Base-by-base conservation (phyloP, 2,797 vertebrate genomes). In the Salarias fasciatus region DNA sequence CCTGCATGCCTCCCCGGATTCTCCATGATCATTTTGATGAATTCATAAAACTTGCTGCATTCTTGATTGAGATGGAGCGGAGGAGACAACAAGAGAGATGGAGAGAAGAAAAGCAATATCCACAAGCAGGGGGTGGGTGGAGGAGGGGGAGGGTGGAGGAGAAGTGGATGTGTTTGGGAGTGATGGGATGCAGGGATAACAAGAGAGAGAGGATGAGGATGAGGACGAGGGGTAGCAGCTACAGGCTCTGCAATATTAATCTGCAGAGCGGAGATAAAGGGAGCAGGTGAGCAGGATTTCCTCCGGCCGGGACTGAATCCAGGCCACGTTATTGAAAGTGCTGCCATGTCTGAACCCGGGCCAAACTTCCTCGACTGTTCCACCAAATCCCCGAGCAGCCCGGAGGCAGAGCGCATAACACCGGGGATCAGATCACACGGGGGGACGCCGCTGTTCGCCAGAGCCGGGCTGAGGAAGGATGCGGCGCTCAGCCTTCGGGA, bases 1-100 rank as follows among this genome's bases (percentile, higher is more conserved):
- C 24, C 82, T 2, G 65, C 92, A 90, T 91, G 83, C 84, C 77
- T 92, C 89, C 24, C 82, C 2, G 65, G 92, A 90, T 86, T 54
- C 46, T 81, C 88, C 85, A 72, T 69, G 90, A 93, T 90, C 82
- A 83, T 88, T 91, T 70, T 88, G 91, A 94, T 93, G 88, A 92
- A 93, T 95, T 94, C 92, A 90, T 90, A 90, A 93, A 94, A 91
- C 80, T 80, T 74, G 79, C 40, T 62, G 9, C 73, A 40, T 69
- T 84, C 54, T 69, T 87, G 91, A 92, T 90, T 79, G 89, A 93
- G 92, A 86, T 50, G 75, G 76, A 76, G 70, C 50, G 10, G 65
- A 18, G 79, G 46, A 61, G 58, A 71, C 75, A 86, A 80, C 75
- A 79, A 71, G 72, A 49, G 58, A 31, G 72, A 63, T 33, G 65